Evolutionary conservation across 2,888 invertebrate genomes (phyloP), one percentile per base, ranked within the genome.

Genomic region (Mechanitis messenoides): DNA sequence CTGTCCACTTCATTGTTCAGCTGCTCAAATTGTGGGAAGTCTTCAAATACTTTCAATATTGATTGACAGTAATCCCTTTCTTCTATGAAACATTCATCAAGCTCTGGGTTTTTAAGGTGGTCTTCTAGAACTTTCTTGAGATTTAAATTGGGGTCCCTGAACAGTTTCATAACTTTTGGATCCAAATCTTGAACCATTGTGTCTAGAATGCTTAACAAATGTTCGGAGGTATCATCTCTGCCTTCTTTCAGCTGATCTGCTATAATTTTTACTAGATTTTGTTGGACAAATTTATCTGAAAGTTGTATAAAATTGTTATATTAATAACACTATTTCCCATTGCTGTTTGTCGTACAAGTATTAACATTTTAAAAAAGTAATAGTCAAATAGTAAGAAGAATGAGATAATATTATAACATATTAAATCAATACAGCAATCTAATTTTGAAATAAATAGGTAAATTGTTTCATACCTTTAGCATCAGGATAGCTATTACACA

Each of bases 381-480:
- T 20, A 20, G 20, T 20, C 20, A 20, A 20, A 20, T 20, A 20
- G 20, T 20, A 20, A 20, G 20, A 20, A 20, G 20, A 20, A 20
- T 20, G 20, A 20, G 20, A 20, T 20, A 20, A 20, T 20, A 20
- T 20, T 20, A 20, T 20, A 20, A 20, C 20, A 58, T 45, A 55
- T 11, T 38, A 6, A 38, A n/a, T 9, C 12, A 9, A 57, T 20
- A 3, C 47, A 33, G 46, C 28, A 28, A 42, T 38, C 20, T 20
- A 2, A 28, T 42, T 28, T 9, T 45, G 12, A n/a, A 6, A n/a
- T 50, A 28, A 33, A 20, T 38, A 20, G 20, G 20, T 20, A 20
- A 20, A 20, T n/a, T 6, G n/a, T 31, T 11, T 9, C 50, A n/a
- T 55, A 87, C 94, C 93, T 91, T 90, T 92, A 33, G 93, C 87